Percentiles rank a stretch among this genome's conserved stretches.
These are phyloP conservation scores for Liparis tanakae DNA, from an alignment of 2,797 vertebrate genomes.

Conservation along the genomic window DNA sequence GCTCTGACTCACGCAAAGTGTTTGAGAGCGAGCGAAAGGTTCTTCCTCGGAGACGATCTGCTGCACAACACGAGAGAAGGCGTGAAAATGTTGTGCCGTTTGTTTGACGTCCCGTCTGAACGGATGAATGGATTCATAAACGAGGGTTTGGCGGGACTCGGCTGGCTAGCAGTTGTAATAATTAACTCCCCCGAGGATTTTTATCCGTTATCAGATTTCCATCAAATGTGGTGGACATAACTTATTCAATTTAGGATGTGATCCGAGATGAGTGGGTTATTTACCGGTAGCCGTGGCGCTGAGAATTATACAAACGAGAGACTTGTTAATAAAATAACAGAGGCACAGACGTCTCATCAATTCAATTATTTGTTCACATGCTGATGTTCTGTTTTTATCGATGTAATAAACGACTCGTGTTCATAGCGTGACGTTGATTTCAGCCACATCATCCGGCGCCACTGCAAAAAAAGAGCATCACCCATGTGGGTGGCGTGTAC, in stretches of 20 bases:
- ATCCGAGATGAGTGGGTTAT: not conserved
- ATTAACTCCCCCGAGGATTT: slow-evolving; percentile 25
- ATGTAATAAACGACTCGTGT: too few species aligned
- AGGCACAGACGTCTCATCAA: not conserved
- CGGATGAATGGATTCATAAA: slow-evolving; percentile 45
- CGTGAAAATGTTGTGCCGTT: slow-evolving; percentile 34
- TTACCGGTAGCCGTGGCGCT: not conserved
- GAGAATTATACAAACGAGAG: not conserved
- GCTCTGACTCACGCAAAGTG: slow-evolving; percentile 49
- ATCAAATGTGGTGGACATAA: not conserved
- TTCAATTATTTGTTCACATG: not conserved
- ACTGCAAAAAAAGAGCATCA: too few species aligned
- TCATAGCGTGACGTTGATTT: too few species aligned
- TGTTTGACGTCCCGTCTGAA: slow-evolving; percentile 48
- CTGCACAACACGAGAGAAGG: slow-evolving; percentile 27
- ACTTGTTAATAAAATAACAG: not conserved
- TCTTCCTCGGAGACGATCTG: slow-evolving; percentile 57
- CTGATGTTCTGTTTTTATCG: not conserved
- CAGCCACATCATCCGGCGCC: too few species aligned
- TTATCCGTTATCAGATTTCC: slow-evolving; percentile 11
- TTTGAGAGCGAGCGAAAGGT: slow-evolving; percentile 51
- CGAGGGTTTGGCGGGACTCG: slow-evolving; percentile 5
- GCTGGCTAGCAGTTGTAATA: slow-evolving; percentile 17
- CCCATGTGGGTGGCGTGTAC: not conserved
- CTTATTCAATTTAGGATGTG: not conserved